These are phyloP conservation scores for Serrognathus titanus DNA, from an alignment of 2,888 invertebrate genomes.

Conservation along the genomic window DNA sequence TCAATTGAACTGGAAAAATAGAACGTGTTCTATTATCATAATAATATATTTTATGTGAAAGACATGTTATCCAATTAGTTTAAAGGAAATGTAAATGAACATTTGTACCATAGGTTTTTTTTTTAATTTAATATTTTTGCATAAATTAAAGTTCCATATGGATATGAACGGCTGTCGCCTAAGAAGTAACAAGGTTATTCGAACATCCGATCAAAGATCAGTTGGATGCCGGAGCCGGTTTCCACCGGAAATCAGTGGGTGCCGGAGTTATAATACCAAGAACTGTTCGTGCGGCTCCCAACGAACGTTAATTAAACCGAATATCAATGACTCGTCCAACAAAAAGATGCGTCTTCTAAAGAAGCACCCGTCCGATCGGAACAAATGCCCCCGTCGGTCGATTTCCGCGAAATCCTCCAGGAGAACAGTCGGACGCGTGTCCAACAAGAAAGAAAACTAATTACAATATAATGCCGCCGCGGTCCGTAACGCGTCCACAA, in stretches of 20 bases:
- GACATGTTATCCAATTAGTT: too few relatives aligned
- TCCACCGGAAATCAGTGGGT: constrained; percentile 37
- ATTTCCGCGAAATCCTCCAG: background rate
- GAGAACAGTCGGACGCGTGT: background rate
- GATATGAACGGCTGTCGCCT: background rate
- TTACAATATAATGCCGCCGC: too few relatives aligned
- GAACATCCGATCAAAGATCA: background rate
- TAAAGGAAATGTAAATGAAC: too few relatives aligned
- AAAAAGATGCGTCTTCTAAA: background rate
- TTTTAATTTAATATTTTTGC: too few relatives aligned
- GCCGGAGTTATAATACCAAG: constrained; percentile 28
- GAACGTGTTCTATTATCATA: too few relatives aligned
- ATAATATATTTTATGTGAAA: too few relatives aligned
- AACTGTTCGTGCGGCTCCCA: constrained; percentile 16
- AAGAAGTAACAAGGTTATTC: background rate
- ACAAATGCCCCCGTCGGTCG: background rate
- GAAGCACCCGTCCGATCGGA: background rate
- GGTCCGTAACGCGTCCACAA: too few relatives aligned
- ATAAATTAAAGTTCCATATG: too few relatives aligned
- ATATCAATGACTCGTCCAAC: background rate
- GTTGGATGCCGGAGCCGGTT: constrained; percentile 17
- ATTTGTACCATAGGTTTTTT: too few relatives aligned
- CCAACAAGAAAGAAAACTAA: background rate
- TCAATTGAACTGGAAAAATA: too few relatives aligned
- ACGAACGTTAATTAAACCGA: constrained; percentile 14